Conservation (phyloP, 2,797 vertebrate species). For the Aldrovandia affinis region DNA sequence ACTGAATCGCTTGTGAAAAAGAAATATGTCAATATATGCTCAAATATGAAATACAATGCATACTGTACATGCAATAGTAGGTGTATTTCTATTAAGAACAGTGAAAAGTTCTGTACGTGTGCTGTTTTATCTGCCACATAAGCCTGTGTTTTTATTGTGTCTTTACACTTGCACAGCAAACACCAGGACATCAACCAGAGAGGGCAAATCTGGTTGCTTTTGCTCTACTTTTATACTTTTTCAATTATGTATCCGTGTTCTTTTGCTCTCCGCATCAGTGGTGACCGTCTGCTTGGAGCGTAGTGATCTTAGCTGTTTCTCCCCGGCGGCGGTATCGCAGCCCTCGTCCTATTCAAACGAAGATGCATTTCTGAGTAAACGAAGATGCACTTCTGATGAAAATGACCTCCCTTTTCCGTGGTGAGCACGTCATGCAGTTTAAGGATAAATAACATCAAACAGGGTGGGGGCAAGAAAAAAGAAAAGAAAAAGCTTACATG, state of each 20-base stretch:
- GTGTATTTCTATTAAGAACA: too few relatives aligned
- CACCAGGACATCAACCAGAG: slow-evolving; percentile 41
- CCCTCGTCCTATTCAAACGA: background rate
- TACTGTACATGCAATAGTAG: background rate
- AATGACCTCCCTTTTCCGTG: too few relatives aligned
- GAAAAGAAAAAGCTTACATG: background rate
- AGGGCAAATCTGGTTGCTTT: slow-evolving; percentile 49
- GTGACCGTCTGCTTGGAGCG: background rate
- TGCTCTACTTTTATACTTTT: slow-evolving; percentile 25
- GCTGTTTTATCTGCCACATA: background rate
- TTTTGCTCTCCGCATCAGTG: background rate
- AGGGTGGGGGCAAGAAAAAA: background rate
- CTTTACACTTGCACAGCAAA: slow-evolving; percentile 44
- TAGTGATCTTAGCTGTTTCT: background rate
- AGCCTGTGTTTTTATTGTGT: background rate
- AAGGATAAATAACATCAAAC: background rate
- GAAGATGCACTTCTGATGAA: background rate
- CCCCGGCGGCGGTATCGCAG: background rate
- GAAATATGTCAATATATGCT: background rate
- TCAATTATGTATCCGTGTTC: background rate
- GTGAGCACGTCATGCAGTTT: background rate
- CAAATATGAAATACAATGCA: background rate
- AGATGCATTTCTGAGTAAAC: too few relatives aligned
- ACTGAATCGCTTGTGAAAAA: background rate
- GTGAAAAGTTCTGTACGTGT: background rate